Base-by-base conservation (phyloP, 2,797 vertebrate species). In the Gambusia yucatana region DNA sequence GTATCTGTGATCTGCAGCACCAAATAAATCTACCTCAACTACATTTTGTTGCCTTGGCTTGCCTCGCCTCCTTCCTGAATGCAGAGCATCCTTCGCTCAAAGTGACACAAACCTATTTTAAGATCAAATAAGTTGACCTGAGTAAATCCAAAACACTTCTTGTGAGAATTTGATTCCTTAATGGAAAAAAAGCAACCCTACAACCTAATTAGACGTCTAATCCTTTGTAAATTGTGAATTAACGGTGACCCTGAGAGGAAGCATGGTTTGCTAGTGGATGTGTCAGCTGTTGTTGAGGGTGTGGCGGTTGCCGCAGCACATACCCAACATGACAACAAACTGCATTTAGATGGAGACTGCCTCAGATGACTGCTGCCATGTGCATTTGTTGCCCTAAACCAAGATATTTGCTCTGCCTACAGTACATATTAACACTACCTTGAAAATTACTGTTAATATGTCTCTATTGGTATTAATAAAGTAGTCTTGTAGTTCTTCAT, bases 211-310 rank as follows among this genome's bases (percentile, higher is more conserved):
- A 33, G 13, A 61, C 2, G 8, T 22, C 61, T 36, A 39, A 65
- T 52, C 61, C 61, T 30, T 65, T 39, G 7, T 65, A 36, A 65
- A 65, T 1, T 7, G 30, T 65, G 61, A 65, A 20, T 65, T 28
- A 28, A n/a, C 25, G 1, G 1, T 57, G 25, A 72, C 59, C 14
- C 30, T 16, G 11, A 80, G 50, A 73, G 76, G 59, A 84, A 82
- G 79, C 43, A 22, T 13, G 3, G 75, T 72, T 76, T 77, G 82
- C 84, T 87, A 36, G 59, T 33, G 16, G 75, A 83, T 65, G 79
- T 57, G 72, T 77, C 44, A 41, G 75, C 76, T 85, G 73, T 79
- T 81, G 16, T 77, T 81, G n/a, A 17, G 30, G 16, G 39, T 33
- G 63, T 78, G 2, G 65, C 36, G 50, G 85, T 79, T 63, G 8